Evolutionary conservation across 2,797 vertebrate species (phyloP), one percentile per base, ranked within the genome.

Genomic region (Borostomias antarcticus): DNA sequence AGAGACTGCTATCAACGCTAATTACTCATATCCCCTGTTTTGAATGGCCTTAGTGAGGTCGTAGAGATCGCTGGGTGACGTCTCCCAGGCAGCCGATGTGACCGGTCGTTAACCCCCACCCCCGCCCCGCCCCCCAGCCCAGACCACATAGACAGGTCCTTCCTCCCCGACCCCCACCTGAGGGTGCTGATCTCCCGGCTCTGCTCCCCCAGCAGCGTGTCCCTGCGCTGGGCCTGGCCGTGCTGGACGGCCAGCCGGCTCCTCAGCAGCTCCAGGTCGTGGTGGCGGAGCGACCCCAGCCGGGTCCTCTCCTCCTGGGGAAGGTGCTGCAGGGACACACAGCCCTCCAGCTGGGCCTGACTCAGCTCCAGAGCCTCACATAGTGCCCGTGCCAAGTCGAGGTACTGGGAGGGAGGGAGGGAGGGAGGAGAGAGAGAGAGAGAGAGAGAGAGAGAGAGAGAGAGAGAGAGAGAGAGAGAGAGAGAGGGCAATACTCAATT

Each of bases 321-420:
- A 9, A 94, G 82, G 29, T 88, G 70, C 35, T 85, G 87, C 75
- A 94, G 77, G 25, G 91, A 75, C 73, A 85, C 66, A 33, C 83
- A 71, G 25, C 90, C 89, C 0, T 83, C 81, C 86, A 94, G 88
- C 50, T 91, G 89, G 60, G 78, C 79, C 83, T 93, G 85, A 45
- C 90, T 72, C 40, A 86, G 58, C 69, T 83, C 77, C 83, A 93
- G 64, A 73, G 91, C 88, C 2, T 83, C 84, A 80, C 21, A 78
- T 17, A 94, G 86, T 0, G 86, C 90, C 8, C 64, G 47, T 1
- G 86, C 86, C 66, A 92, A 56, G 15, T 90, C 89, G 26, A 92
- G 67, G 78, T 92, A 94, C 93, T 94, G 61, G 5, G 28, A 8
- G 73, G 26, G 59, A 10, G 23, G 10, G 54, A 13, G 1, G 28